Conservation (phyloP, 2,888 invertebrate species). For the Lepidocyrtinus sp. region DNA sequence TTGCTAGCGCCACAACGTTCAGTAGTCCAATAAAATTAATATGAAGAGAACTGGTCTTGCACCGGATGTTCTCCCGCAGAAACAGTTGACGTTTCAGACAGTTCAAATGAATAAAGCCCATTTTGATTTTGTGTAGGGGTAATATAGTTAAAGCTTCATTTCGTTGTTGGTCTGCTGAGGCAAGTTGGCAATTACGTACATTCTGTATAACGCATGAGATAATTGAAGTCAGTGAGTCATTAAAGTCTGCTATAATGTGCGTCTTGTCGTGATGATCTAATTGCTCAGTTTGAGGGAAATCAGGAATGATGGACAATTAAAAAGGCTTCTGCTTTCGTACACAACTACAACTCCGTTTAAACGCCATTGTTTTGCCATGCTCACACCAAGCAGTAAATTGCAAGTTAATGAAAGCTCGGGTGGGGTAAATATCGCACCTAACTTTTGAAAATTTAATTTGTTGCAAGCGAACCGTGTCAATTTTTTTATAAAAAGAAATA, state of each 20-base stretch:
- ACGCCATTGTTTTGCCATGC: slow-evolving; percentile 17
- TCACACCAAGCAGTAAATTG: slow-evolving; percentile 5
- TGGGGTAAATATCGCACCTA: too few relatives aligned
- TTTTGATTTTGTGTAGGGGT: too few relatives aligned
- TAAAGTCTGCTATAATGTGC: too few relatives aligned
- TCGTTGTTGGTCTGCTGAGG: too few relatives aligned
- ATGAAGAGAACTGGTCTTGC: slow-evolving; percentile 33
- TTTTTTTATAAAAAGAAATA: neutral
- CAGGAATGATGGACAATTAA: too few relatives aligned
- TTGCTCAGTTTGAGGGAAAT: too few relatives aligned
- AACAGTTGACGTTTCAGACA: neutral
- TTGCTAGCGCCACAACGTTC: neutral
- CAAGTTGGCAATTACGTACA: too few relatives aligned
- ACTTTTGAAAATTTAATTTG: slow-evolving; percentile 26
- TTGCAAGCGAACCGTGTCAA: slow-evolving; percentile 25
- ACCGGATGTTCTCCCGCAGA: slow-evolving; percentile 37
- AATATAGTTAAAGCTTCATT: too few relatives aligned
- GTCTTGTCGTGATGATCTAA: too few relatives aligned
- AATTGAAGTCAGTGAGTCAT: too few relatives aligned
- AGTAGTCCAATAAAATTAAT: slow-evolving; percentile 17
- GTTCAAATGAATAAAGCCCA: neutral
- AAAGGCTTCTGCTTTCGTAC: slow-evolving; percentile 20
- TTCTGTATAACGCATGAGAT: slow-evolving; percentile 12
- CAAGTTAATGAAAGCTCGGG: too few relatives aligned
- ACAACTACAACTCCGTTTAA: too few relatives aligned